Evolutionary conservation across 2,113 vertebrate genomes (phyloP).

Genomic region (Tychaedon coryphoeus): DNA sequence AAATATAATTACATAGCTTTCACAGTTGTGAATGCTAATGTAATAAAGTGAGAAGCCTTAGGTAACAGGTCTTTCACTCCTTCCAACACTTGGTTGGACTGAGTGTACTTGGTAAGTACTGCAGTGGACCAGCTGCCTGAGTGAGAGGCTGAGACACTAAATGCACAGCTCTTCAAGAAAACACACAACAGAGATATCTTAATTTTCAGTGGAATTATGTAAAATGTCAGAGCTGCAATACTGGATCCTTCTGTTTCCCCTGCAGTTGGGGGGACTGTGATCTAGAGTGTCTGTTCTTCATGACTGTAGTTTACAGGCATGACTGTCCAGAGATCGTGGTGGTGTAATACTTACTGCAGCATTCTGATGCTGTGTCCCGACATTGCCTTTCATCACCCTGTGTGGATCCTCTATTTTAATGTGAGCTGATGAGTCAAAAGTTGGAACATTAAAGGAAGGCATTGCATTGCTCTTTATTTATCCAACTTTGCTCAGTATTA

Average conservation of each 20-base stretch:
- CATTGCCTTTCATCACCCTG: background rate
- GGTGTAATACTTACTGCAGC: background rate
- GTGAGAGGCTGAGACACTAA: background rate
- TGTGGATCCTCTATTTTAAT: background rate
- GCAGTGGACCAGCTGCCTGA: background rate
- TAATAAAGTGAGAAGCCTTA: background rate
- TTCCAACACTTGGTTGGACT: too few relatives aligned
- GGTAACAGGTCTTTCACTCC: background rate
- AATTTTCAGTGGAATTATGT: background rate
- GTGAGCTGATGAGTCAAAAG: background rate
- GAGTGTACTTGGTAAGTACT: background rate
- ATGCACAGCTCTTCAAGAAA: background rate
- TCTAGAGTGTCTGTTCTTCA: fast-evolving
- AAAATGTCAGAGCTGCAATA: background rate
- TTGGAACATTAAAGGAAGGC: background rate
- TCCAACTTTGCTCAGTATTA: background rate
- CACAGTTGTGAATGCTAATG: fast-evolving
- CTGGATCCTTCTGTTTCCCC: fast-evolving
- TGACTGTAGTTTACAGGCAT: background rate
- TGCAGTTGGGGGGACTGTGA: background rate
- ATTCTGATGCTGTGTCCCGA: background rate
- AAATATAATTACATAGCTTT: background rate
- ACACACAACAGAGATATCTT: background rate
- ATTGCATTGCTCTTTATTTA: background rate
- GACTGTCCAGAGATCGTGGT: fast-evolving